phyloP scores from a whole-genome alignment of 2,113 vertebrate species.

The Corythoichthys haematopterus region DNA sequence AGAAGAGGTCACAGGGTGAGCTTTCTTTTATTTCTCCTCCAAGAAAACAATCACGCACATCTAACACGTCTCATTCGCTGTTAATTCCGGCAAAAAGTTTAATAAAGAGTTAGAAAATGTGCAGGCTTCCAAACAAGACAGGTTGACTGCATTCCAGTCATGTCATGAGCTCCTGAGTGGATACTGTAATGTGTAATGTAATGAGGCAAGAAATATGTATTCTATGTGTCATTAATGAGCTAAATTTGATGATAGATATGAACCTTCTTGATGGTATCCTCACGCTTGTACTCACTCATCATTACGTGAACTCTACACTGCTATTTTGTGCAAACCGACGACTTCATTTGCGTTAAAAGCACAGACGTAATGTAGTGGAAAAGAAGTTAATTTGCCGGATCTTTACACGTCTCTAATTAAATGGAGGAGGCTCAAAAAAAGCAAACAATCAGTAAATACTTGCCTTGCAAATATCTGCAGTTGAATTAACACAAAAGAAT shows the following conservation, averaged over 20 bases:
- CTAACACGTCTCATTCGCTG: conserved; percentile 37
- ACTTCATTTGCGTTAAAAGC: conserved; percentile 60
- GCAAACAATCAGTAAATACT: conserved; percentile 50
- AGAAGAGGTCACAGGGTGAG: conserved; percentile 55
- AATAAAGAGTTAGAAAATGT: conserved; percentile 1
- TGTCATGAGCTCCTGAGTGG: conserved; percentile 18
- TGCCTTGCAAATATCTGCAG: conserved; percentile 55
- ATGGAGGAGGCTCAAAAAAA: conserved; percentile 57
- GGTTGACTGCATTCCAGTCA: conserved; percentile 20
- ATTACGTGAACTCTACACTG: conserved; percentile 39
- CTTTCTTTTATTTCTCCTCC: conserved; percentile 48
- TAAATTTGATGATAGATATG: conserved; percentile 23
- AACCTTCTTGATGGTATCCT: conserved; percentile 39
- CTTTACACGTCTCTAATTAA: conserved; percentile 65
- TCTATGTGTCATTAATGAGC: conserved; percentile 11
- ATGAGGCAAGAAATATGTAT: conserved; percentile 15
- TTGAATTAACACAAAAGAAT: conserved; percentile 69
- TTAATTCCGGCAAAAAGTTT: conserved; percentile 21
- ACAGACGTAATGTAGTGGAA: conserved; percentile 68
- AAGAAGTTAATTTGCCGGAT: conserved; percentile 67
- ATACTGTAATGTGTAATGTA: conserved; percentile 25
- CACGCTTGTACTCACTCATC: conserved; percentile 30
- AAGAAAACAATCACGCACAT: conserved; percentile 47
- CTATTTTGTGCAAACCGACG: conserved; percentile 15
- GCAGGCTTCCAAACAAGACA: background rate